These are phyloP conservation scores for Ariolimax columbianus DNA, from an alignment of 2,888 invertebrate genomes.

Conservation along the genomic window DNA sequence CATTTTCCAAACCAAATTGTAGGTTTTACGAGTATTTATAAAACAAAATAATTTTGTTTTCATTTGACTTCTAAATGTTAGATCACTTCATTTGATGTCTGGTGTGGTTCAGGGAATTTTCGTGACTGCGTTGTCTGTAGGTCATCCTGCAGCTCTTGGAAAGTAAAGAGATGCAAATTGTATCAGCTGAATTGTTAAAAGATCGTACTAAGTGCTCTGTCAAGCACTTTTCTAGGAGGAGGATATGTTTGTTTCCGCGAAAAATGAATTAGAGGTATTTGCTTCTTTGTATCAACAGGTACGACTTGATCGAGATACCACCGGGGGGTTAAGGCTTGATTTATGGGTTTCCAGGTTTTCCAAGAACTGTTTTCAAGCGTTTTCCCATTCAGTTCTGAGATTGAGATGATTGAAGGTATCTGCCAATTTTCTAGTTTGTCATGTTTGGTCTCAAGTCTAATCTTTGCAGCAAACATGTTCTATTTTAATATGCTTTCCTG, in stretches of 20 bases:
- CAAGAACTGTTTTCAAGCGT: background rate
- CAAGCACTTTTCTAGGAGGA: background rate
- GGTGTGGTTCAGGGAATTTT: constrained; percentile 11
- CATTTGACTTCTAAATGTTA: background rate
- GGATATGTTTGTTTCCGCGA: background rate
- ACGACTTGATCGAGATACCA: background rate
- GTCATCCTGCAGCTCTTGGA: background rate
- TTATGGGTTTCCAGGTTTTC: background rate
- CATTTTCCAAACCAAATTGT: no score
- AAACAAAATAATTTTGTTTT: background rate
- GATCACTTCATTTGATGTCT: background rate
- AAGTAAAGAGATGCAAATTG: background rate
- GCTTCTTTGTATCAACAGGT: background rate
- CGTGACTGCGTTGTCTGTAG: background rate
- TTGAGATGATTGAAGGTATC: background rate
- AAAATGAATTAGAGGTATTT: background rate
- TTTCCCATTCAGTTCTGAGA: background rate
- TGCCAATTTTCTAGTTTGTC: background rate
- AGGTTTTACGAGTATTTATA: background rate
- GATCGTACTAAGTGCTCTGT: background rate
- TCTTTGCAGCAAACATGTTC: background rate
- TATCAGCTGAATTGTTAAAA: background rate
- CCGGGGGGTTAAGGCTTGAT: background rate
- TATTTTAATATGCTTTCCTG: background rate
- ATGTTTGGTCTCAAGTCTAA: background rate